Conservation (phyloP, 2,797 vertebrate genomes). For the Bradypodion pumilum region DNA sequence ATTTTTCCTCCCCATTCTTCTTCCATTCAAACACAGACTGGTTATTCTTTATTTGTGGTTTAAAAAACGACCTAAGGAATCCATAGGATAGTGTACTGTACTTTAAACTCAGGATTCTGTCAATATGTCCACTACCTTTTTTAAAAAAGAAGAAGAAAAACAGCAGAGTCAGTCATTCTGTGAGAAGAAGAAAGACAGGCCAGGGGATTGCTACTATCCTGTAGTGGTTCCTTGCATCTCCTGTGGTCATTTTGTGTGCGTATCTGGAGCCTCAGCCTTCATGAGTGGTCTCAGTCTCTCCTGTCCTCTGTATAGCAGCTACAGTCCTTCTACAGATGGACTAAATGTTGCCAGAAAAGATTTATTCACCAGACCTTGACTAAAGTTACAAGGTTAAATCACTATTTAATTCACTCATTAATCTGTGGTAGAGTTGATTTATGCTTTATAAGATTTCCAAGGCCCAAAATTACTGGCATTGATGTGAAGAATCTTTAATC, state of each 20-base stretch:
- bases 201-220: no score
- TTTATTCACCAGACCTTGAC: neutral
- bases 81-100: no score
- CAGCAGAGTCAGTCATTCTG: no score
- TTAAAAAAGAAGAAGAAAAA: no score
- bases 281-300: neutral
- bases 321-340: conserved; percentile 13
- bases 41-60: no score
- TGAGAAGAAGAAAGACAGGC: no score
- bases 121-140: no score
- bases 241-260: no score
- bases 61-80: neutral
- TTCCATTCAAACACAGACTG: no score
- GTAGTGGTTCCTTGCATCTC: no score
- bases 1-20: neutral
- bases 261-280: neutral
- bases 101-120: no score
- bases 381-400: neutral
- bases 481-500: conserved; percentile 34
- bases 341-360: neutral
- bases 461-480: neutral
- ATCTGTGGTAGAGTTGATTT: conserved; percentile 27
- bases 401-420: neutral
- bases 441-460: neutral
- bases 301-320: neutral